phyloP scores from a whole-genome alignment of 2,113 vertebrate species.

The Ceyx margarethae region DNA sequence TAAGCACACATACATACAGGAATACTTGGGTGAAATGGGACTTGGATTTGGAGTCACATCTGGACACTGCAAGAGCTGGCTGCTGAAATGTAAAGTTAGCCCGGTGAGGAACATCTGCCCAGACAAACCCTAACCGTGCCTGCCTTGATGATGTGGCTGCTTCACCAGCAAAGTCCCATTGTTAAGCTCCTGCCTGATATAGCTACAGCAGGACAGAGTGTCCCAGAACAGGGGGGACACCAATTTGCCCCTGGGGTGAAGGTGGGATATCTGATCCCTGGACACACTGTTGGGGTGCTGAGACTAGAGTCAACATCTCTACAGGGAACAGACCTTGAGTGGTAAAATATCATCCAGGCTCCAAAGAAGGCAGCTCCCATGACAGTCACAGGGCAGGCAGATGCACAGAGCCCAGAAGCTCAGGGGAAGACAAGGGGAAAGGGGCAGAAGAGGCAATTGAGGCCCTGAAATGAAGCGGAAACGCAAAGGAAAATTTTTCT shows the following conservation, averaged over 20 bases:
- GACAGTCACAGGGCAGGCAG: accelerated
- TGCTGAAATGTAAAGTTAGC: neutral
- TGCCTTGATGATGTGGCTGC: neutral
- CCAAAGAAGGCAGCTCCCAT: neutral
- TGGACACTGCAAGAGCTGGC: neutral
- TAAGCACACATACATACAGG: neutral
- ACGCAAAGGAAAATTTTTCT: neutral
- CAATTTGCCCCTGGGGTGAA: neutral
- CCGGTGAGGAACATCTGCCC: neutral
- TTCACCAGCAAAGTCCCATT: neutral
- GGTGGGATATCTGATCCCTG: neutral
- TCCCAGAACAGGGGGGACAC: neutral
- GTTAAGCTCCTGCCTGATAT: neutral
- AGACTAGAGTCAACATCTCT: accelerated
- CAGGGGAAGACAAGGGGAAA: accelerated
- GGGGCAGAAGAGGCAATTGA: neutral
- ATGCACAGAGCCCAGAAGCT: accelerated
- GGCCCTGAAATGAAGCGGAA: slow-evolving; percentile 24
- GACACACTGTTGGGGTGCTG: neutral
- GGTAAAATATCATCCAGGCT: neutral
- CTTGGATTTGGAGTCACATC: neutral
- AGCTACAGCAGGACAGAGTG: neutral
- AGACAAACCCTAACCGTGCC: neutral
- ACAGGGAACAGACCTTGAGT: accelerated
- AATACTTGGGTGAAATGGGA: neutral